Conservation (phyloP, 2,113 vertebrate genomes). For the Catagonus wagneri region DNA sequence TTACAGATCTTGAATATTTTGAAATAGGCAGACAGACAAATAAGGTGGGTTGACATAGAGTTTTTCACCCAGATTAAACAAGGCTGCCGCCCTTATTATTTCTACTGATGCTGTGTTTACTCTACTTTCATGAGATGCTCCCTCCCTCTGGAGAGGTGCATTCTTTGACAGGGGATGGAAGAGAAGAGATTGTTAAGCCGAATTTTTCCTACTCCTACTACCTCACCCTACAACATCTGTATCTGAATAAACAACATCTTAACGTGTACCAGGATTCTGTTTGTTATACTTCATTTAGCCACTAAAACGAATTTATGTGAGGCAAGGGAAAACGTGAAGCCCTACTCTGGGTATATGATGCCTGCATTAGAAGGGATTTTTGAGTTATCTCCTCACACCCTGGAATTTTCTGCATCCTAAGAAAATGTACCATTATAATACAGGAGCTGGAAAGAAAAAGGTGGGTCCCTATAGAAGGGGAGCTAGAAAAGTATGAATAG, state of each 20-base stretch:
- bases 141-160: background rate
- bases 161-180: background rate
- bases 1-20: background rate
- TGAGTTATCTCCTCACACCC: background rate
- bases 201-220: background rate
- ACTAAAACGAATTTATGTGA: background rate
- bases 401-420: background rate
- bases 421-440: background rate
- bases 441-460: background rate
- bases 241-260: background rate
- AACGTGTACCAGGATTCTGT: background rate
- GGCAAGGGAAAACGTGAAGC: background rate
- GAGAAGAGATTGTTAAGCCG: background rate
- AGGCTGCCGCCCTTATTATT: background rate
- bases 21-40: background rate
- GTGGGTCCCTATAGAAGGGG: background rate
- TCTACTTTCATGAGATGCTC: background rate
- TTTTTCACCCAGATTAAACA: background rate
- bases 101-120: background rate
- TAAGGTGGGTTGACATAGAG: too few relatives aligned
- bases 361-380: background rate
- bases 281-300: background rate
- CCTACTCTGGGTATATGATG: background rate
- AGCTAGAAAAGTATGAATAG: background rate
- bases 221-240: background rate